phyloP scores from a whole-genome alignment of 2,113 vertebrate species.

The Urocolius indicus region DNA sequence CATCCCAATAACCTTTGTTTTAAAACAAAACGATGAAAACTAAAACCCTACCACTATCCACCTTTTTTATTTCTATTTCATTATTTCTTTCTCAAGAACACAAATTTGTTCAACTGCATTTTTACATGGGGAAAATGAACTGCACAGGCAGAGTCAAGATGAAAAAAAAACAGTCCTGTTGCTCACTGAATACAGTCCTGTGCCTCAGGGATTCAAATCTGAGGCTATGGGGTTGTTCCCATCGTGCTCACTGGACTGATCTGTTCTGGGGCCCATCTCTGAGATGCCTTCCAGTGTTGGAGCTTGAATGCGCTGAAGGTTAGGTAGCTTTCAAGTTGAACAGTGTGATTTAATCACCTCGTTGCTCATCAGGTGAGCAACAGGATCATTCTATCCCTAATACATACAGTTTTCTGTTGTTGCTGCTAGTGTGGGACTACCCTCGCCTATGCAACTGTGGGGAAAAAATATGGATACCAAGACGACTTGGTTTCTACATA shows the following conservation, averaged over 20 bases:
- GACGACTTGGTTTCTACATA: neutral
- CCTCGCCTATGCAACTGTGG: no score
- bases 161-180: neutral
- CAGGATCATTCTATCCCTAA: rapidly evolving
- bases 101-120: neutral
- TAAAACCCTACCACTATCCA: rapidly evolving
- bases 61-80: neutral
- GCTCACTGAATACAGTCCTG: neutral
- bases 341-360: rapidly evolving
- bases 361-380: neutral
- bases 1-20: neutral
- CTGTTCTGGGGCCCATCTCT: neutral
- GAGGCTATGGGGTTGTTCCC: neutral
- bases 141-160: neutral
- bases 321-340: neutral
- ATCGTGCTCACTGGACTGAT: rapidly evolving
- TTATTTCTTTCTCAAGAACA: neutral
- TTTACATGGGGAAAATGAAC: neutral
- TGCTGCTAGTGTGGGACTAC: neutral
- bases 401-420: rapidly evolving
- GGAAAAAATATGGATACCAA: rapidly evolving
- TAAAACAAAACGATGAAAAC: neutral
- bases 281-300: neutral
- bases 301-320: neutral
- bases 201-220: no score